Evolutionary conservation across 1,140 invertebrate species (phyloP), one percentile per base, ranked within the genome.

Genomic region (Atopsyche davidsoni): DNA sequence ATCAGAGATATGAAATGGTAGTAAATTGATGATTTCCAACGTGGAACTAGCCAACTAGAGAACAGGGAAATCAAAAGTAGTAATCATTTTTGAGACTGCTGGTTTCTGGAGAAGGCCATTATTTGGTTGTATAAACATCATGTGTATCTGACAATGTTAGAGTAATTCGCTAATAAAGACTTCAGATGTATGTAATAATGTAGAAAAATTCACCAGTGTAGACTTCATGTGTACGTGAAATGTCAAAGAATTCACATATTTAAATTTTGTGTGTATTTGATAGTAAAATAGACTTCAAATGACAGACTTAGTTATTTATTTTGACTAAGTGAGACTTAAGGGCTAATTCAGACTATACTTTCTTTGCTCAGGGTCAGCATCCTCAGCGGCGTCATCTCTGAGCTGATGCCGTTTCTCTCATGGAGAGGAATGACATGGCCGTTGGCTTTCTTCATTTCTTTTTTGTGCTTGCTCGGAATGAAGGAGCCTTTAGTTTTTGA

Each of bases 341-440:
- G 19, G 23, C n/a, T 34, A 34, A 24, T 40, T 53, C 28, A 58
- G 44, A 58, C 56, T 51, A 58, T 51, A 48, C 56, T 58, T 49
- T 58, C 56, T 58, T 44, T 58, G 22, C 51, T 58, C 38, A 58
- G 35, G 10, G 18, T 45, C n/a, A 51, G 43, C 25, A 44, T 17
- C 25, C 39, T 23, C 7, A 51, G 28, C 16, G 16, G 38, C 6
- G 35, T 24, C n/a, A 24, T 19, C 10, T 50, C 25, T 11, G 39
- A 21, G 16, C 10, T 3, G 11, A 32, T 9, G 2, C 17, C 6
- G 7, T 9, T 6, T 11, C 22, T 41, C 7, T 13, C 24, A 24
- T 44, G 13, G 7, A 9, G 3, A 11, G n/a, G 16, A 10, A 9
- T 28, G 13, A 28, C 7, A 4, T 6, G 4, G 6, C 25, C 53